Percentiles rank a stretch among this genome's conserved stretches.
phyloP scores from a whole-genome alignment of 1,140 invertebrate species.

The Papilio polyxenes region DNA sequence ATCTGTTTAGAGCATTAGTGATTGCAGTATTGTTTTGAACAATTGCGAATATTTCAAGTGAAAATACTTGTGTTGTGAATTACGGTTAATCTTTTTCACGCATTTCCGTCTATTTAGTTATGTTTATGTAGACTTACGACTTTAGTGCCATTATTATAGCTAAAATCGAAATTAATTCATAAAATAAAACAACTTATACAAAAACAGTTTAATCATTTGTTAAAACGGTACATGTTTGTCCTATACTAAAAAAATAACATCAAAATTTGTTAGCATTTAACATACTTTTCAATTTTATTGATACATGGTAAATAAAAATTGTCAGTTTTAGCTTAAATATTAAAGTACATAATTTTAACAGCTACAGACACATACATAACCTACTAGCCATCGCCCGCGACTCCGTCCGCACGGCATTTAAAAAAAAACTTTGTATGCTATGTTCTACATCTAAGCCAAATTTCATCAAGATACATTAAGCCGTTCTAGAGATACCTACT shows the following conservation, averaged over 20 bases:
- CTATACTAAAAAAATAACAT: constrained; percentile 4
- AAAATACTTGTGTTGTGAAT: not conserved
- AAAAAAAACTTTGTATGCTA: too few relatives aligned
- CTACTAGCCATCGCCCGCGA: too few relatives aligned
- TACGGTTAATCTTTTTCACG: not conserved
- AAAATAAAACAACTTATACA: not conserved
- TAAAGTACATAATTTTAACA: not conserved
- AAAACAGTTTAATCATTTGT: constrained; percentile 6
- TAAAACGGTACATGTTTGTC: constrained; percentile 3
- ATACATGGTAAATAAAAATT: not conserved
- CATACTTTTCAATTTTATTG: not conserved
- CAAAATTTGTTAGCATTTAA: constrained; percentile 1
- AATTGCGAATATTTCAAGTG: not conserved
- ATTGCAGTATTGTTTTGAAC: not conserved
- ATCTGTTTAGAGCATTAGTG: not conserved
- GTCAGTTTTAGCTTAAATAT: not conserved
- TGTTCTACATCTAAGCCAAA: too few relatives aligned
- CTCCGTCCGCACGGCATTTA: too few relatives aligned
- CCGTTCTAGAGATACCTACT: too few relatives aligned
- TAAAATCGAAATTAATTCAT: too few relatives aligned
- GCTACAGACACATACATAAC: not conserved
- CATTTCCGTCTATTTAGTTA: too few relatives aligned
- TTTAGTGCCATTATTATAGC: too few relatives aligned
- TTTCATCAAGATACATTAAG: too few relatives aligned
- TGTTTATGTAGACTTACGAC: too few relatives aligned